Conservation (phyloP, 1,140 invertebrate genomes). For the Nomia melanderi region DNA sequence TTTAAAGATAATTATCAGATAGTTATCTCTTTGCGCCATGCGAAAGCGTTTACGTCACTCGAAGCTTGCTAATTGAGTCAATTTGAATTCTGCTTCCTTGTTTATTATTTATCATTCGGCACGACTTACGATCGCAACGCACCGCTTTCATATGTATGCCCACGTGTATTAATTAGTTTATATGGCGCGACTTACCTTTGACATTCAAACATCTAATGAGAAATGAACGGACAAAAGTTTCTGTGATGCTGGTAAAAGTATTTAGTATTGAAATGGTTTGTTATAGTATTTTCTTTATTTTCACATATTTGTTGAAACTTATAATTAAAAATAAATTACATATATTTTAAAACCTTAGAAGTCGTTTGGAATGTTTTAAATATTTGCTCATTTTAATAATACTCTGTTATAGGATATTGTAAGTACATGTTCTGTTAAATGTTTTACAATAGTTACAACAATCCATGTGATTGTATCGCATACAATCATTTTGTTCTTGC, state of each 20-base stretch:
- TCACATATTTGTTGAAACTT: too few species aligned
- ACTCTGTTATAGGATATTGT: too few species aligned
- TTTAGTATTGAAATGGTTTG: background rate
- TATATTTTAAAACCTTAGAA: too few species aligned
- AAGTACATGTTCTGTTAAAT: too few species aligned
- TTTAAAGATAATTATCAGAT: background rate
- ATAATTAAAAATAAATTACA: too few species aligned
- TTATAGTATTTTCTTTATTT: background rate
- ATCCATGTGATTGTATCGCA: too few species aligned
- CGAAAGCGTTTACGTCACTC: background rate
- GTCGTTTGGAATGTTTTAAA: too few species aligned
- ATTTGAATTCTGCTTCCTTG: constrained; percentile 20
- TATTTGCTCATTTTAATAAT: too few species aligned
- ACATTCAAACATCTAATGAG: background rate
- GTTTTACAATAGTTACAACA: too few species aligned
- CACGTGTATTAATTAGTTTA: constrained; percentile 49
- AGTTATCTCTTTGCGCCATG: background rate
- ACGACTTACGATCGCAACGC: constrained; percentile 47
- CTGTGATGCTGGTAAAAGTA: background rate
- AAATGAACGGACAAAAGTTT: background rate
- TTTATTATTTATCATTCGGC: constrained; percentile 30
- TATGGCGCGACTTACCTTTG: constrained; percentile 4
- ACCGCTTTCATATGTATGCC: constrained; percentile 64
- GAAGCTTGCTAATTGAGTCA: constrained; percentile 1
- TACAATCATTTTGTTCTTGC: too few species aligned